Evolutionary conservation across 23 tunicate genomes (phyloP).

Genomic region (Trididemnum nubilum): DNA sequence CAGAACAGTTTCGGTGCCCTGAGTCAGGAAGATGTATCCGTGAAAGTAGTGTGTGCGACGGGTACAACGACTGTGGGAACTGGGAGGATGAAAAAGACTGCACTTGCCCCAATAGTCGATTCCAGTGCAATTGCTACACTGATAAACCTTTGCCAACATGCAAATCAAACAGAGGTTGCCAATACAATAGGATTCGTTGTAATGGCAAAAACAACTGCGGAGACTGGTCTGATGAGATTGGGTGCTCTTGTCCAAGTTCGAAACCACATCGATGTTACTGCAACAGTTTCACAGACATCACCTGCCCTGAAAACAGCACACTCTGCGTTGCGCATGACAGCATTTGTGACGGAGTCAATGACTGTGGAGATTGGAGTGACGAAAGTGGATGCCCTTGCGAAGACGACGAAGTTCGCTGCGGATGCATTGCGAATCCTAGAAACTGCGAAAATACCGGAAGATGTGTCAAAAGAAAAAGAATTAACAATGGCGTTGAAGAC

Average conservation of each 20-base stretch:
- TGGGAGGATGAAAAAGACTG: constrained; percentile 41
- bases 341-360: constrained; percentile 32
- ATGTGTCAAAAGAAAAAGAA: constrained; percentile 24
- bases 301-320: not conserved
- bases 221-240: constrained; percentile 40
- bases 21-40: not conserved
- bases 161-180: not conserved
- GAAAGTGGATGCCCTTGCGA: constrained; percentile 31
- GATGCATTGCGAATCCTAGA: constrained; percentile 24
- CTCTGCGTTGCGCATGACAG: not conserved
- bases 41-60: not conserved
- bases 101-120: not conserved
- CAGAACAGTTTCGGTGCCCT: not conserved
- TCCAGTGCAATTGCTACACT: not conserved
- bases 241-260: constrained; percentile 12
- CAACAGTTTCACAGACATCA: not conserved
- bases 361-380: constrained; percentile 52
- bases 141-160: not conserved
- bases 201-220: constrained; percentile 34
- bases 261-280: not conserved
- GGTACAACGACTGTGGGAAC: constrained; percentile 29
- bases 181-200: not conserved
- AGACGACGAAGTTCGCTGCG: constrained; percentile 20
- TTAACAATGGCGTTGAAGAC: constrained; percentile 26
- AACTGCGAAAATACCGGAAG: constrained; percentile 16